phyloP scores from a whole-genome alignment of 2,888 invertebrate genomes.

The Amphiduros pacificus region DNA sequence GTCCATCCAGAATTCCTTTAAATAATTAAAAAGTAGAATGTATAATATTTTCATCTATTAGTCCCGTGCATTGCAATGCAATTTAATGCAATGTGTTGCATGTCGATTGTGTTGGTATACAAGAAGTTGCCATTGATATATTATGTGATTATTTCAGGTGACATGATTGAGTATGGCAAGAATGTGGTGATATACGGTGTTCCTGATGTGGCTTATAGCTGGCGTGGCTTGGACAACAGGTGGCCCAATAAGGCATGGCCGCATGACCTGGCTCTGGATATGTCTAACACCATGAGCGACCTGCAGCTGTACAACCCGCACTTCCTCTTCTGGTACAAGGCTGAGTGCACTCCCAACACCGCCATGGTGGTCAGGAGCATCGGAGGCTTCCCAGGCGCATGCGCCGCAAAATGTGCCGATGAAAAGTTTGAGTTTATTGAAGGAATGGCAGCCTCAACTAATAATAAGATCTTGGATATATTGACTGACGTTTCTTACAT shows the following conservation, averaged over 20 bases:
- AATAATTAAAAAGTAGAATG: too few species aligned
- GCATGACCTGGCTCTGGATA: constrained; percentile 14
- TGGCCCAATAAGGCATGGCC: constrained; percentile 29
- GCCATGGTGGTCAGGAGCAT: constrained; percentile 19
- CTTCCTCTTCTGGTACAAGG: constrained; percentile 28
- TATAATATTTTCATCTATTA: too few species aligned
- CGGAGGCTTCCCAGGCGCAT: constrained; percentile 23
- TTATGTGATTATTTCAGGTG: too few species aligned
- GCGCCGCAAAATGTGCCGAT: constrained; percentile 4
- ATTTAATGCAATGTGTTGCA: too few species aligned
- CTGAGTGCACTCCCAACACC: constrained; percentile 23
- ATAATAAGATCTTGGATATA: constrained; percentile 13
- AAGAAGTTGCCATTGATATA: too few species aligned
- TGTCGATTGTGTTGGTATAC: too few species aligned
- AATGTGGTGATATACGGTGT: constrained; percentile 24
- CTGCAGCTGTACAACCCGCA: constrained; percentile 2
- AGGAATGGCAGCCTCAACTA: constrained; percentile 24
- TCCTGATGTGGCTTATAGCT: constrained; percentile 22
- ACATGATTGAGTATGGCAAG: constrained; percentile 26
- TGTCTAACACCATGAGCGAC: constrained; percentile 11
- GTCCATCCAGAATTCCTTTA: too few species aligned
- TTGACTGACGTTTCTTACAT: constrained; percentile 8
- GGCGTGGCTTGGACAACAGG: constrained; percentile 17
- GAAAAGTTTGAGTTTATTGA: constrained; percentile 30
- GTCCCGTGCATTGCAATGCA: too few species aligned